Evolutionary conservation across 2,888 invertebrate genomes (phyloP).

Genomic region (Griposia aprilina): DNA sequence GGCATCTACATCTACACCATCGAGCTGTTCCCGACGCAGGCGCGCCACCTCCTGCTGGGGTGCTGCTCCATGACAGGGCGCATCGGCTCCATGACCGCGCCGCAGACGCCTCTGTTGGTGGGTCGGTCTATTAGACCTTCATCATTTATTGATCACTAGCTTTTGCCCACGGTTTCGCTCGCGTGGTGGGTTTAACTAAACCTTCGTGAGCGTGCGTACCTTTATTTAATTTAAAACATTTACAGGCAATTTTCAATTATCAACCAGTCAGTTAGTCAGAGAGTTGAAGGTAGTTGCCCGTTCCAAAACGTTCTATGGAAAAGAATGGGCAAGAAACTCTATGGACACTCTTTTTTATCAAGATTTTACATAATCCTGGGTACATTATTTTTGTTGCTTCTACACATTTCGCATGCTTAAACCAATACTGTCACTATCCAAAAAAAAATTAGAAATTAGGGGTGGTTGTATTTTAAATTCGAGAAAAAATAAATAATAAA

Average conservation of each 20-base stretch:
- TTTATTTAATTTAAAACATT: neutral
- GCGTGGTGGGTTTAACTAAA: neutral
- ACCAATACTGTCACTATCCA: too few relatives aligned
- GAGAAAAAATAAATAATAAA: too few relatives aligned
- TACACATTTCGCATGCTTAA: too few relatives aligned
- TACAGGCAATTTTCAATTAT: neutral
- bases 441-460: too few relatives aligned
- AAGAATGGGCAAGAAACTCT: too few relatives aligned
- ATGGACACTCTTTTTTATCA: neutral
- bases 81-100: slow-evolving; percentile 91
- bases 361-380: neutral
- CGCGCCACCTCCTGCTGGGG: slow-evolving; percentile 90
- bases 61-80: slow-evolving; percentile 91
- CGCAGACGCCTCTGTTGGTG: slow-evolving; percentile 91
- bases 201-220: neutral
- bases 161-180: neutral
- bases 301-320: too few relatives aligned
- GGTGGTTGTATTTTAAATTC: too few relatives aligned
- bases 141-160: neutral
- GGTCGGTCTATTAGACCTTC: slow-evolving; percentile 29
- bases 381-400: neutral
- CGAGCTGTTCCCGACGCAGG: slow-evolving; percentile 92
- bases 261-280: neutral
- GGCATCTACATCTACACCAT: slow-evolving; percentile 91
- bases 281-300: too few relatives aligned